A percentile compares a stretch with the other conserved stretches of the same genome.
Evolutionary conservation across 2,113 vertebrate species (phyloP).

Genomic region (Mellivora capensis): DNA sequence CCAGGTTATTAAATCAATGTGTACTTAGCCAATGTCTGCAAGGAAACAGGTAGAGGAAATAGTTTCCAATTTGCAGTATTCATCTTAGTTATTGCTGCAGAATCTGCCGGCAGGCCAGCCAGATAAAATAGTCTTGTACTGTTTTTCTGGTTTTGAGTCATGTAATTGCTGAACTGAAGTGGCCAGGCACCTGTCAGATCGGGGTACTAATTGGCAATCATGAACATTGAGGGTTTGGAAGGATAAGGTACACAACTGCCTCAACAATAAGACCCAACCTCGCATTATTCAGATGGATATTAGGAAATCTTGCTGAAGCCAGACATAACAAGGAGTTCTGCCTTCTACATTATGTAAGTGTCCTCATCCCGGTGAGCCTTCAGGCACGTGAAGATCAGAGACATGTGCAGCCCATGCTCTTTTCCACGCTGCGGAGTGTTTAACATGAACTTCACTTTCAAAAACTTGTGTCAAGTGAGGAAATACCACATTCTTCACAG

Average conservation of each 20-base stretch:
- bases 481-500: background rate
- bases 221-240: conserved; percentile 39
- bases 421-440: background rate
- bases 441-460: background rate
- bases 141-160: conserved; percentile 16
- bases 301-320: background rate
- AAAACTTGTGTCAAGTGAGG: background rate
- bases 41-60: background rate
- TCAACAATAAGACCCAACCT: conserved; percentile 37
- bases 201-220: conserved; percentile 60
- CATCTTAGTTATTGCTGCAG: background rate
- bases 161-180: conserved; percentile 17
- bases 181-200: conserved; percentile 49
- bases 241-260: background rate
- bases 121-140: background rate
- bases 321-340: background rate
- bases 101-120: conserved; percentile 16
- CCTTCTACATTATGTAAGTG: background rate
- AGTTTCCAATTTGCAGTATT: conserved; percentile 17
- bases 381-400: background rate
- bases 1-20: conserved; percentile 44
- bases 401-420: background rate
- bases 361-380: background rate
- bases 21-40: conserved; percentile 23
- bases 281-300: background rate